A percentile compares a stretch with the other conserved stretches of the same genome.
These are phyloP conservation scores for Lerema accius DNA, from an alignment of 1,140 invertebrate genomes.

Conservation along the genomic window DNA sequence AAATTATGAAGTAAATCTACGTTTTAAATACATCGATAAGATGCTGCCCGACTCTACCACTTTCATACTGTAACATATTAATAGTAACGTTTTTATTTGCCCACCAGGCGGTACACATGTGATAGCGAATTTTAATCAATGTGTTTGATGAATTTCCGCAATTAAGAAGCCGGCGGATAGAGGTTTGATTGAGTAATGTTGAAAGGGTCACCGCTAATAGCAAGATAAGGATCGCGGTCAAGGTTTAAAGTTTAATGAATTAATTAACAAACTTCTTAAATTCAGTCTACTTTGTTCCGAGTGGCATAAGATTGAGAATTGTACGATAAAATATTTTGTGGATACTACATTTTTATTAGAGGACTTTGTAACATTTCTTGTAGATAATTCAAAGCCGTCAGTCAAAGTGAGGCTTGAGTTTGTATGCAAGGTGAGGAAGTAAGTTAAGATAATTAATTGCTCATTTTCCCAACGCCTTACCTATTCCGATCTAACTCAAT, in stretches of 20 bases:
- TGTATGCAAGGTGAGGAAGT: too few relatives aligned
- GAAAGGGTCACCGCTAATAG: slow-evolving; percentile 15
- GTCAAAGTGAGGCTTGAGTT: too few relatives aligned
- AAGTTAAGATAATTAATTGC: too few relatives aligned
- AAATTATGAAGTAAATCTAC: background rate
- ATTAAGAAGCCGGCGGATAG: background rate
- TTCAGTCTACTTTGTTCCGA: background rate
- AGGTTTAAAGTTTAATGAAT: slow-evolving; percentile 6
- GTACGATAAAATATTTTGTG: too few relatives aligned
- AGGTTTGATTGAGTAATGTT: slow-evolving; percentile 12
- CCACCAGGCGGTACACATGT: background rate
- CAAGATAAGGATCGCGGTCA: slow-evolving; percentile 14
- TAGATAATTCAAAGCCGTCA: too few relatives aligned
- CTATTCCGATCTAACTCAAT: too few relatives aligned
- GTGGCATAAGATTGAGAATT: background rate
- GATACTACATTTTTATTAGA: too few relatives aligned
- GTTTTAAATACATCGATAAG: background rate
- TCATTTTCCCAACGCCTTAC: too few relatives aligned
- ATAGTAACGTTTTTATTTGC: background rate
- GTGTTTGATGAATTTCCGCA: slow-evolving; percentile 14
- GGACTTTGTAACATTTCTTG: too few relatives aligned
- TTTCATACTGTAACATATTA: background rate
- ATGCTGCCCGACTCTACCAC: background rate
- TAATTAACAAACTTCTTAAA: background rate
- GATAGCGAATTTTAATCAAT: slow-evolving; percentile 17